Evolutionary conservation across 2,888 invertebrate genomes (phyloP).

Genomic region (Ischnura elegans): DNA sequence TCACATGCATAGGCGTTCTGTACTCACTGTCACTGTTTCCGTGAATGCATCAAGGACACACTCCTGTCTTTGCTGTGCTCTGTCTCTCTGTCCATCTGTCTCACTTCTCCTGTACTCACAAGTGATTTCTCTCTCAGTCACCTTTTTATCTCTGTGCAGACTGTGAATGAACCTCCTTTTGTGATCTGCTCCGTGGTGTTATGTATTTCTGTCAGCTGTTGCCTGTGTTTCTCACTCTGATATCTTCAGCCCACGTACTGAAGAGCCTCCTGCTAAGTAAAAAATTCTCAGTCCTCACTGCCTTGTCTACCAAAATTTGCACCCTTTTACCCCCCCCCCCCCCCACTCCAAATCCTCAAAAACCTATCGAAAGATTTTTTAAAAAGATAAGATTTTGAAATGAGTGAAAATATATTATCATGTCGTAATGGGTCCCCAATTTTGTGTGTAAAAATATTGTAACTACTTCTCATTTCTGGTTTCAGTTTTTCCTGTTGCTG

Average conservation of each 20-base stretch:
- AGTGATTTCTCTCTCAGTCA: constrained; percentile 49
- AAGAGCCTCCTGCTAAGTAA: constrained; percentile 42
- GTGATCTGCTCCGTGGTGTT: constrained; percentile 62
- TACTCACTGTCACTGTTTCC: constrained; percentile 41
- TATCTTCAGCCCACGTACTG: constrained; percentile 53
- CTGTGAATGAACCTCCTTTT: constrained; percentile 55
- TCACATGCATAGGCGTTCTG: constrained; percentile 24
- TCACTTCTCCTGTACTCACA: constrained; percentile 48
- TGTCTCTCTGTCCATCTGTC: constrained; percentile 34
- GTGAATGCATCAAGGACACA: constrained; percentile 63
- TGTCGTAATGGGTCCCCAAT: constrained; percentile 41
- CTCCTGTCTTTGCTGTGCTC: constrained; percentile 56
- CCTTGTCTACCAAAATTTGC: constrained; percentile 32
- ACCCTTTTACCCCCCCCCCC: no score
- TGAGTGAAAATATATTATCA: constrained; percentile 29
- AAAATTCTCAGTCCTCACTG: not conserved
- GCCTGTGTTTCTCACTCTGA: constrained; percentile 54
- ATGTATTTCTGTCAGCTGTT: constrained; percentile 61
- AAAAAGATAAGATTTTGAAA: not conserved
- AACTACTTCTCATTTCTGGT: constrained; percentile 39
- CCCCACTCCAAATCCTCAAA: constrained; percentile 5
- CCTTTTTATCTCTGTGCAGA: constrained; percentile 51
- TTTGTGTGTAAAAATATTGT: not conserved
- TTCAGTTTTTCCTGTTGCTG: constrained; percentile 23
- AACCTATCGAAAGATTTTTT: constrained; percentile 11